Conservation (phyloP, 1,140 invertebrate genomes). For the Belonocnema kinseyi region DNA sequence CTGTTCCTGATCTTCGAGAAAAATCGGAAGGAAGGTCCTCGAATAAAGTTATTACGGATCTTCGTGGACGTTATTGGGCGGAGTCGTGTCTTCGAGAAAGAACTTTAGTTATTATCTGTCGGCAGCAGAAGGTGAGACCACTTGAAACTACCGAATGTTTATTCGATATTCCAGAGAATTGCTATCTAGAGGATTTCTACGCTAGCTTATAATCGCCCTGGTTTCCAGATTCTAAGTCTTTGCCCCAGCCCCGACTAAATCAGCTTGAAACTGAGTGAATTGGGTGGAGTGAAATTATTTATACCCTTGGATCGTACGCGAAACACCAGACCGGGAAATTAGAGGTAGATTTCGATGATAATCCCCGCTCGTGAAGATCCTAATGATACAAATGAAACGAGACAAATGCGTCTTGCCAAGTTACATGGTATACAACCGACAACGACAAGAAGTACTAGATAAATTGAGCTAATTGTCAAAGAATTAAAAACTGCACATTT, state of each 20-base stretch:
- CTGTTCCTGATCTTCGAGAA: constrained; percentile 11
- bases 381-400: not conserved
- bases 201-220: constrained; percentile 15
- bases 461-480: too few relatives aligned
- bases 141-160: constrained; percentile 10
- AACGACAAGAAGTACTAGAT: too few relatives aligned
- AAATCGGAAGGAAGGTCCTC: constrained; percentile 3
- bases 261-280: not conserved
- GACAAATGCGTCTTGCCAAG: not conserved
- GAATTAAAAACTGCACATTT: too few relatives aligned
- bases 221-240: constrained; percentile 5
- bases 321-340: not conserved
- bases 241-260: not conserved
- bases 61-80: not conserved
- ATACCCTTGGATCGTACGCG: not conserved
- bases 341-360: not conserved
- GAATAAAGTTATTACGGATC: constrained; percentile 10
- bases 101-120: constrained; percentile 22
- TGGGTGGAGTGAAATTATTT: not conserved
- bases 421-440: too few relatives aligned
- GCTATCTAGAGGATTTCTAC: not conserved
- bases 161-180: constrained; percentile 5
- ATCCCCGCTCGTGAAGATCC: not conserved
- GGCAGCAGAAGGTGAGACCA: constrained; percentile 9
- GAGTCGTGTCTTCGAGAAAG: not conserved